Evolutionary conservation across 2,888 invertebrate species (phyloP).

Genomic region (Volucella zonaria): DNA sequence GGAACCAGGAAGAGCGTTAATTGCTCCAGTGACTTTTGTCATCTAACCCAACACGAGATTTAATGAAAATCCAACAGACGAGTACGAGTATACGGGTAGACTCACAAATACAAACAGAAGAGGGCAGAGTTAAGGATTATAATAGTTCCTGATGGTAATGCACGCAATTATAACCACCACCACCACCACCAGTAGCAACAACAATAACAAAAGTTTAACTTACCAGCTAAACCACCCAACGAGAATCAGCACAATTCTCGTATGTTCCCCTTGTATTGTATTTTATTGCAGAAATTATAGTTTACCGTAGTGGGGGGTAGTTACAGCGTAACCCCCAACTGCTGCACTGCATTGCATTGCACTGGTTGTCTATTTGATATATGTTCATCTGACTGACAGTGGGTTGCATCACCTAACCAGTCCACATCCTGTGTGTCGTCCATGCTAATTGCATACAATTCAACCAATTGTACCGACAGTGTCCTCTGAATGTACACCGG

Average conservation of each 20-base stretch:
- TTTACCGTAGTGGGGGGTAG: conserved; percentile 22
- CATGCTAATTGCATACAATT: conserved; percentile 71
- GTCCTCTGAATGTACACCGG: conserved; percentile 36
- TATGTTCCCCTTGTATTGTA: conserved; percentile 14
- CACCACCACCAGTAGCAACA: neutral
- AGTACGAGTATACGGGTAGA: conserved; percentile 38
- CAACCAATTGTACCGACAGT: conserved; percentile 63
- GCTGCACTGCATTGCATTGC: conserved; percentile 15
- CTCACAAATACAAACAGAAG: conserved; percentile 20
- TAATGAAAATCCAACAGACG: conserved; percentile 67
- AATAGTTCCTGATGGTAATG: conserved; percentile 44
- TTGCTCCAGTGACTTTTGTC: conserved; percentile 73
- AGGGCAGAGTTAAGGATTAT: conserved; percentile 35
- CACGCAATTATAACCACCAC: conserved; percentile 58
- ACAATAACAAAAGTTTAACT: neutral
- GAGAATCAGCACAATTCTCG: conserved; percentile 52
- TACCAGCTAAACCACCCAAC: neutral
- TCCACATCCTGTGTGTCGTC: conserved; percentile 38
- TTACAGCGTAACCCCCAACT: conserved; percentile 1
- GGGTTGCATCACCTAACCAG: neutral
- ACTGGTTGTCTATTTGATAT: conserved; percentile 26
- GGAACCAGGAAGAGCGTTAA: conserved; percentile 71
- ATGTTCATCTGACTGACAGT: conserved; percentile 18
- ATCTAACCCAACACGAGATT: conserved; percentile 70
- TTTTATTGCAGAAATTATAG: conserved; percentile 43